Evolutionary conservation across 2,113 vertebrate species (phyloP).

Genomic region (Istiophorus platypterus): DNA sequence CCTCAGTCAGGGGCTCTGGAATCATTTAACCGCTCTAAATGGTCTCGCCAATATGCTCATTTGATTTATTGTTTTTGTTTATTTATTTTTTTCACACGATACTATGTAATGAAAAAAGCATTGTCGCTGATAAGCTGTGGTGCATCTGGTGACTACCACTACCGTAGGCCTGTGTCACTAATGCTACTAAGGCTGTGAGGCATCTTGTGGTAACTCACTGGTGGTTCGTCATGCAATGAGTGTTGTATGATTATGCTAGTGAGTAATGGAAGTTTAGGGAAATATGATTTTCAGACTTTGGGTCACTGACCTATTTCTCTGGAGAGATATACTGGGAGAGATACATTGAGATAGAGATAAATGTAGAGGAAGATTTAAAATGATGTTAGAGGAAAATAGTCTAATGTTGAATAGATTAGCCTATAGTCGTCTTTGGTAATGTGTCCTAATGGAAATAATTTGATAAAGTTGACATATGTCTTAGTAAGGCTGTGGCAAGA

Average conservation of each 20-base stretch:
- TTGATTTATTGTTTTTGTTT: constrained; percentile 33
- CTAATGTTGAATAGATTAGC: neutral
- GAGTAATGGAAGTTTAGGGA: constrained; percentile 39
- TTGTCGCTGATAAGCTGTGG: constrained; percentile 3
- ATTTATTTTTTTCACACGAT: neutral
- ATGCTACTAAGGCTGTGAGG: constrained; percentile 39
- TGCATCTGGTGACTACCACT: constrained; percentile 22
- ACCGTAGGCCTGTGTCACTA: constrained; percentile 16
- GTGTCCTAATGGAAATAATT: neutral
- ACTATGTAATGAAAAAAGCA: constrained; percentile 14
- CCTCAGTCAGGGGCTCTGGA: constrained; percentile 59
- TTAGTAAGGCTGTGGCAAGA: too few species aligned
- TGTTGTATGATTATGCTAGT: constrained; percentile 15
- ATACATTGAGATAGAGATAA: neutral
- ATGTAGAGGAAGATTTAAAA: neutral
- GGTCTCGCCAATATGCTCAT: constrained; percentile 44
- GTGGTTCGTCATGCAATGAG: constrained; percentile 26
- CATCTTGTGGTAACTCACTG: constrained; percentile 51
- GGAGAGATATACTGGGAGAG: neutral
- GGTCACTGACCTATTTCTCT: constrained; percentile 35
- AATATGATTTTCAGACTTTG: constrained; percentile 29
- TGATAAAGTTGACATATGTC: neutral
- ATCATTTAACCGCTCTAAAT: constrained; percentile 44
- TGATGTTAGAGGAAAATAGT: neutral
- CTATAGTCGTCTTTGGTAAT: neutral